Conservation (phyloP, 2,797 vertebrate species). For the Acipenser transmontanus region DNA sequence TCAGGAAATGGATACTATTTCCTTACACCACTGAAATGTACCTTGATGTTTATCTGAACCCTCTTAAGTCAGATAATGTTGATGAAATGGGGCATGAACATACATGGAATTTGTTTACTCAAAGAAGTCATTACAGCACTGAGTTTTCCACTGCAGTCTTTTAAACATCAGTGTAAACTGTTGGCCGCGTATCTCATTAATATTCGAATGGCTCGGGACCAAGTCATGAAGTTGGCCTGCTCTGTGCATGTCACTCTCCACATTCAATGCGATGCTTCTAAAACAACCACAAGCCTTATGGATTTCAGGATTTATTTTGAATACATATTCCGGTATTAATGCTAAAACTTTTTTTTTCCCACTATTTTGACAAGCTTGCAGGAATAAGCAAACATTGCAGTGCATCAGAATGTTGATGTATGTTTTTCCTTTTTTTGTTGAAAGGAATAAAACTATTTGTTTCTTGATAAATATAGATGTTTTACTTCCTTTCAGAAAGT, state of each 20-base stretch:
- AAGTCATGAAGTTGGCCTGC: slow-evolving; percentile 11
- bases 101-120: slow-evolving; percentile 55
- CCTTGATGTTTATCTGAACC: slow-evolving; percentile 54
- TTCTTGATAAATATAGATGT: too few species aligned
- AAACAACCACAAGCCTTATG: slow-evolving; percentile 2
- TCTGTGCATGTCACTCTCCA: neutral
- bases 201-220: slow-evolving; percentile 23
- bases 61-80: slow-evolving; percentile 43
- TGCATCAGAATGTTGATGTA: too few species aligned
- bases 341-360: neutral
- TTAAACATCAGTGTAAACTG: slow-evolving; percentile 30
- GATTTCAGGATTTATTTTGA: slow-evolving; percentile 8
- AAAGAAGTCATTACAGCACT: slow-evolving; percentile 35
- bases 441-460: too few species aligned
- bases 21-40: slow-evolving; percentile 38
- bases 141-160: slow-evolving; percentile 30
- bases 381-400: too few species aligned
- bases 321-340: neutral
- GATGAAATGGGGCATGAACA: slow-evolving; percentile 39
- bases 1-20: slow-evolving; percentile 54
- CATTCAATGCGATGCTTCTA: neutral
- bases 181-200: slow-evolving; percentile 26
- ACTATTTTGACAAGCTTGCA: too few species aligned
- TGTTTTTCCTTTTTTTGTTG: too few species aligned
- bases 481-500: too few species aligned